Base-by-base conservation (phyloP, 2,797 vertebrate species). In the Alosa sapidissima region DNA sequence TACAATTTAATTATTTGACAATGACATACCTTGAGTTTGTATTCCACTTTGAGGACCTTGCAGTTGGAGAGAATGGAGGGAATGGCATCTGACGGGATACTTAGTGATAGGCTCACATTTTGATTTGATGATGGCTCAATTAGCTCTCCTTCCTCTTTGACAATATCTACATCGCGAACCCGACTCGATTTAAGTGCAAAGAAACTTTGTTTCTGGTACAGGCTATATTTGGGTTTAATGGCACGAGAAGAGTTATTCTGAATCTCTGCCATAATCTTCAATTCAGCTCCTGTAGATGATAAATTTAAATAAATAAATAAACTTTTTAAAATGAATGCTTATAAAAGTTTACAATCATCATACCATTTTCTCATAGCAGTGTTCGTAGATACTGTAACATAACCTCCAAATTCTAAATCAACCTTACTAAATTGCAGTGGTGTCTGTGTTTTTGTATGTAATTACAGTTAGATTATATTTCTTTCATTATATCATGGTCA, bases 171-270 rank as follows among this genome's bases (percentile, higher is more conserved):
- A 9, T 93, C 98, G 2, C 91, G 55, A 87, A 97, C 85, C 89
- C 85, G 96, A 93, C 96, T 96, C 90, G 93, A 96, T 78, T 96
- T 95, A 72, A 85, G 88, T 87, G 97, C 97, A 92, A 97, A 97
- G 91, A 96, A 97, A 91, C 96, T 96, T 90, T 97, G 95, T 87
- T 97, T 98, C 88, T 93, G 95, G 93, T 97, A 97, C 89, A 98
- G 88, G 86, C 93, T 94, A 93, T 96, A 97, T 94, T 98, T 99
- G 90, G 97, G 97, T 93, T 96, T 97, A 89, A 99, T 95, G 90
- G 95, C 84, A 86, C 96, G 96, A 89, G 97, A 96, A 58, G 97
- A 98, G 91, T 94, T 96, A 86, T 99, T 99, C 87, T 97, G 95
- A 90, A 98, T 95, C 89, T 91, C 94, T 62, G 96, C 94, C 82